Evolutionary conservation across 2,888 invertebrate species (phyloP), one percentile per base, ranked within the genome.

Genomic region (Flexamia atlantica): DNA sequence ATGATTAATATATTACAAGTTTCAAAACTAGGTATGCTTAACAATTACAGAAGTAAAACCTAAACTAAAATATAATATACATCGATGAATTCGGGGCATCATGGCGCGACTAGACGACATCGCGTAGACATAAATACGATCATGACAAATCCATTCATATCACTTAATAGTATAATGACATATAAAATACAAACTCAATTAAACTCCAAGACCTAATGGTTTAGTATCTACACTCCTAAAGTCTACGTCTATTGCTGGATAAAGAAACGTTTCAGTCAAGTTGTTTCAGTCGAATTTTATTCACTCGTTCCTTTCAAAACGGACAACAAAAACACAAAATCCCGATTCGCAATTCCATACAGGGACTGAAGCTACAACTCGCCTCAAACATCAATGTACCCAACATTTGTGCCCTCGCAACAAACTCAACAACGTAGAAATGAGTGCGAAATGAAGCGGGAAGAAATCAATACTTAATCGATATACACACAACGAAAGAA

Each of bases 401-500:
- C 57, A 25, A 72, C 72, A 82, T 57, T 83, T 83, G 82, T 83
- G 82, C 82, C 74, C 74, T 74, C 36, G 60, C 72, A 83, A 50
- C 32, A n/a, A 79, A 79, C 57, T 25, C 79, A 79, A 79, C 53
- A 57, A 79, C 42, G 17, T 32, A 46, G 32, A 79, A 79, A 79
- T 32, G 53, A 79, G 57, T 36, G 74, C 40, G 74, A 23, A 74
- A 79, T 32, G 53, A 79, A 74, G 57, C 83, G 57, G 74, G 32
- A 74, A 74, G 40, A 57, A 83, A 83, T 83, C 68, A 74, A 83
- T 74, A 74, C 74, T 74, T 74, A 72, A 74, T 83, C 42, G 81
- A 84, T 84, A 84, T 84, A 84, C 84, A 84, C 84, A 84, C 76
- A 79, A 84, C 72, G 76, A 80, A 84, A 76, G 81, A 82, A 82